Conservation (phyloP, 2,888 invertebrate species). For the Malachius bipustulatus region DNA sequence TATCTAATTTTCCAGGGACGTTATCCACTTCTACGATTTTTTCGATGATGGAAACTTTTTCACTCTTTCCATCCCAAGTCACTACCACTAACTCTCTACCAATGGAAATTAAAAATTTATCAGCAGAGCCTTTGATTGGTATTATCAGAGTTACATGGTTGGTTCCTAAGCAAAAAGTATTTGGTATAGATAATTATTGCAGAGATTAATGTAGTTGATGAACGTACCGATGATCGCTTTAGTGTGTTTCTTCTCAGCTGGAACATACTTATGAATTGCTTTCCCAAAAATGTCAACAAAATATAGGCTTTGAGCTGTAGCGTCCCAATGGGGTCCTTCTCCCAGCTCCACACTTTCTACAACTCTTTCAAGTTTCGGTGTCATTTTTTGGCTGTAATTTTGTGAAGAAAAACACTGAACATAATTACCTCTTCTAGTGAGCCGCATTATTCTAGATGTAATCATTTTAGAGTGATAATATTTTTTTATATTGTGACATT, state of each 20-base stretch:
- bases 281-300: slow-evolving; percentile 47
- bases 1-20: slow-evolving; percentile 39
- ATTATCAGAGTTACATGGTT: slow-evolving; percentile 43
- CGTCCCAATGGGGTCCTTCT: slow-evolving; percentile 63
- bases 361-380: slow-evolving; percentile 33
- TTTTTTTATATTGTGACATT: too few species aligned
- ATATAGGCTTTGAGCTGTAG: slow-evolving; percentile 45
- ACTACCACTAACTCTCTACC: slow-evolving; percentile 47
- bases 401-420: too few species aligned
- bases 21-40: slow-evolving; percentile 46
- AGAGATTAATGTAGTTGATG: too few species aligned
- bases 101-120: slow-evolving; percentile 53
- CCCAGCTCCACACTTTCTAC: slow-evolving; percentile 44
- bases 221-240: slow-evolving; percentile 18
- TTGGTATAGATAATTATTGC: slow-evolving; percentile 3
- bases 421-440: too few species aligned
- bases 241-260: slow-evolving; percentile 21
- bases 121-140: slow-evolving; percentile 47
- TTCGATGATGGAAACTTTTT: slow-evolving; percentile 39
- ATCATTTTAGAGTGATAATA: too few species aligned
- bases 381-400: slow-evolving; percentile 8
- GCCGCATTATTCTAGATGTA: too few species aligned
- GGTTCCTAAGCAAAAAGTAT: slow-evolving; percentile 15
- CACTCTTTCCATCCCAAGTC: slow-evolving; percentile 50
- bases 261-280: slow-evolving; percentile 24